Conservation (phyloP, 1,140 invertebrate species). For the Ooceraea biroi region DNA sequence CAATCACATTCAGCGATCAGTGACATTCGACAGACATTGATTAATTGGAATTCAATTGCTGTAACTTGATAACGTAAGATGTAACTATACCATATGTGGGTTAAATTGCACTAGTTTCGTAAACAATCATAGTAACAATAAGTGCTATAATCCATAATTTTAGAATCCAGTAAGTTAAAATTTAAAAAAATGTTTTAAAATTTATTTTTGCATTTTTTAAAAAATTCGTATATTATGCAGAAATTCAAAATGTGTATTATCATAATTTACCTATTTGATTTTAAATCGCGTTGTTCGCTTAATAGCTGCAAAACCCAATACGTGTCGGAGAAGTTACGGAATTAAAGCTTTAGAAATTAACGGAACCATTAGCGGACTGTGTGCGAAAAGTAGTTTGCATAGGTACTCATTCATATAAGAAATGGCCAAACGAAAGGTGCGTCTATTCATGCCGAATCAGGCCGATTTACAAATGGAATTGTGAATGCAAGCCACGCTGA, state of each 20-base stretch:
- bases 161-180: not conserved
- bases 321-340: not conserved
- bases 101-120: slow-evolving; percentile 5
- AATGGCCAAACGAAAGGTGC: slow-evolving; percentile 22
- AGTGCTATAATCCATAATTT: not conserved
- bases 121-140: not conserved
- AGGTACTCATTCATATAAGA: slow-evolving; percentile 24
- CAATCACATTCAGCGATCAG: not conserved
- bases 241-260: not conserved
- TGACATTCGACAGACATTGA: slow-evolving; percentile 42
- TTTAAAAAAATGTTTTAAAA: not conserved
- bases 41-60: slow-evolving; percentile 50
- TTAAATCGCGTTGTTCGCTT: not conserved
- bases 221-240: no score
- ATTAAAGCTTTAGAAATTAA: slow-evolving; percentile 16
- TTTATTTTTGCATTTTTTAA: no score
- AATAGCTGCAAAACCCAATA: not conserved
- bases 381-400: not conserved
- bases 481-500: slow-evolving; percentile 43
- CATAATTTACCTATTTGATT: not conserved
- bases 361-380: not conserved
- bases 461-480: slow-evolving; percentile 38
- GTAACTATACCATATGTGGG: not conserved
- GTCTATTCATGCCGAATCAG: slow-evolving; percentile 32
- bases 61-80: not conserved